Conservation (phyloP, 1,140 invertebrate species). For the Caenorhabditis tropicalis region DNA sequence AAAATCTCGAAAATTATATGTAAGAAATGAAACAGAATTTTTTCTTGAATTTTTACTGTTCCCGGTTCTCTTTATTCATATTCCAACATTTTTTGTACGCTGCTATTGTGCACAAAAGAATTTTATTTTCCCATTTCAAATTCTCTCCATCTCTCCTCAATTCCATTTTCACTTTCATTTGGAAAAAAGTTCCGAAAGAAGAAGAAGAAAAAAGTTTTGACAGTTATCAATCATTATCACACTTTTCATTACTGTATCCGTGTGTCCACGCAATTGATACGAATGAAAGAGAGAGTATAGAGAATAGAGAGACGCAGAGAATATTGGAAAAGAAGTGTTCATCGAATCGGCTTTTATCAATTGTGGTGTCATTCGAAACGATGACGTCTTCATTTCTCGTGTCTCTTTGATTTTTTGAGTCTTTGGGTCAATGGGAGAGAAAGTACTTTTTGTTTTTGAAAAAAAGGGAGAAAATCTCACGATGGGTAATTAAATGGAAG, state of each 20-base stretch:
- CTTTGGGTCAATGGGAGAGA: too few relatives aligned
- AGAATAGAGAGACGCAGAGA: neutral
- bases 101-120: too few relatives aligned
- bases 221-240: constrained; percentile 28
- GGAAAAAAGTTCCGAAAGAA: neutral
- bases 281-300: neutral
- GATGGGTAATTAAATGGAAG: too few relatives aligned
- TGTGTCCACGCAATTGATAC: neutral
- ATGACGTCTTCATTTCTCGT: constrained; percentile 11
- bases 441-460: neutral
- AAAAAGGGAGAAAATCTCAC: too few relatives aligned
- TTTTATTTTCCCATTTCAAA: neutral
- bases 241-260: neutral
- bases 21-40: neutral
- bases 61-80: too few relatives aligned
- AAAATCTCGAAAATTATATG: too few relatives aligned
- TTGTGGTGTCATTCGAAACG: neutral
- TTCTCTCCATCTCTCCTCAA: neutral
- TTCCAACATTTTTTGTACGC: too few relatives aligned
- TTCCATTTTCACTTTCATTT: neutral
- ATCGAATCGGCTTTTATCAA: neutral
- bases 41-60: neutral
- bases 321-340: neutral
- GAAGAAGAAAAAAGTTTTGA: too few relatives aligned
- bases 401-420: neutral